Percentiles rank a stretch among this genome's conserved stretches.
phyloP scores from a whole-genome alignment of 2,797 vertebrate species.

The Halcyon badia region DNA sequence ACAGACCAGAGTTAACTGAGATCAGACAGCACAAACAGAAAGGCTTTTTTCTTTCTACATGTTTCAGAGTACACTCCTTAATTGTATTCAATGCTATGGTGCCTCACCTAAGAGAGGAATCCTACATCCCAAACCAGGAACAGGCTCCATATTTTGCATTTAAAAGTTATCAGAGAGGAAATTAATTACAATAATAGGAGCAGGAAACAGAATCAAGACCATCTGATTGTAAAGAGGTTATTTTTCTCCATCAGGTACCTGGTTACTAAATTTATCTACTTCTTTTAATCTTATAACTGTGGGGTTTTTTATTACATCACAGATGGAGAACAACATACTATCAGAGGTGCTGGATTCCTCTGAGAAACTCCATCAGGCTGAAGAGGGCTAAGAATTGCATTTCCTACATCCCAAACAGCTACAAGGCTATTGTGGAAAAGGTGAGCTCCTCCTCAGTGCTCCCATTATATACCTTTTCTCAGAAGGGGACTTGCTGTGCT shows the following conservation, averaged over 20 bases:
- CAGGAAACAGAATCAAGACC: neutral
- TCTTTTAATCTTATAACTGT: neutral
- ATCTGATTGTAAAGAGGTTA: rapidly evolving
- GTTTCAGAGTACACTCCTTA: neutral
- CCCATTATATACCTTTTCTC: neutral
- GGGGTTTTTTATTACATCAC: neutral
- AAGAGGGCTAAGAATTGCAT: neutral
- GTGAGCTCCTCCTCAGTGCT: neutral
- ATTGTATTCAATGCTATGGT: neutral
- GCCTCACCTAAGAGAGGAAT: neutral
- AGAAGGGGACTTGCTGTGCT: neutral
- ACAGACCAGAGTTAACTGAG: neutral
- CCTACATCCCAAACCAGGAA: neutral
- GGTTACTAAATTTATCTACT: neutral
- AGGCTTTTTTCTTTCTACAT: neutral
- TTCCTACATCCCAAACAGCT: neutral
- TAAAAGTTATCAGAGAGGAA: neutral
- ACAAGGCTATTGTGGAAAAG: rapidly evolving
- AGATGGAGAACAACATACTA: neutral
- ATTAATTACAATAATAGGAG: neutral
- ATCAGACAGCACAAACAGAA: neutral
- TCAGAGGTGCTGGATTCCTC: neutral
- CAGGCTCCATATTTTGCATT: neutral
- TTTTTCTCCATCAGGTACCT: neutral
- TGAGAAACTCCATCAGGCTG: neutral